These are phyloP conservation scores for Gymnothorax reevesii DNA, from an alignment of 2,797 vertebrate species.

Conservation along the genomic window DNA sequence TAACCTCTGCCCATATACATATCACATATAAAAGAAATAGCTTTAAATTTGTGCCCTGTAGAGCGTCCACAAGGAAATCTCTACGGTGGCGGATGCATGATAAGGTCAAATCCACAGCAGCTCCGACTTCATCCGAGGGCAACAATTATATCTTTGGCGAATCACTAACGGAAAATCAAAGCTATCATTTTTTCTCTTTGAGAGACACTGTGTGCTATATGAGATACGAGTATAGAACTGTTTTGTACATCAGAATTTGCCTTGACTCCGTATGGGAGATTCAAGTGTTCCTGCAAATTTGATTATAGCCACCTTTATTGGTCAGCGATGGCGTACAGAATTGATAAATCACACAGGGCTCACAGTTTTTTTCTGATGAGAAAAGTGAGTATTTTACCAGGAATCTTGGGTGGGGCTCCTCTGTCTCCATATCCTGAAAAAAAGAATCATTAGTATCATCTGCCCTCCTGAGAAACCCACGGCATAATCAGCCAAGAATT, in stretches of 20 bases:
- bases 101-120: too few species aligned
- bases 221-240: not conserved
- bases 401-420: conserved; percentile 88
- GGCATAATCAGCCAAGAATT: not conserved
- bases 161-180: not conserved
- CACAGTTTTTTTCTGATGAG: not conserved
- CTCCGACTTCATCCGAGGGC: too few species aligned
- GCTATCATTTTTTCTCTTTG: not conserved
- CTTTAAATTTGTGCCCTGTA: too few species aligned
- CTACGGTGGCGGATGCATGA: too few species aligned
- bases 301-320: not conserved
- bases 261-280: not conserved
- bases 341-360: too few species aligned
- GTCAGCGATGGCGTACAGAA: not conserved
- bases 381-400: conserved; percentile 62
- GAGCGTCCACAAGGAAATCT: too few species aligned
- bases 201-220: not conserved
- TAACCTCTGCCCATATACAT: too few species aligned
- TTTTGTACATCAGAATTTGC: not conserved
- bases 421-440: conserved; percentile 83
- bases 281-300: not conserved
- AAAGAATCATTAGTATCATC: not conserved
- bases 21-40: too few species aligned
- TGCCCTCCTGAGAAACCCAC: not conserved
- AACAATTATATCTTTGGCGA: not conserved